phyloP scores from a whole-genome alignment of 2,888 invertebrate species.

The Tromatobia lineatoria region DNA sequence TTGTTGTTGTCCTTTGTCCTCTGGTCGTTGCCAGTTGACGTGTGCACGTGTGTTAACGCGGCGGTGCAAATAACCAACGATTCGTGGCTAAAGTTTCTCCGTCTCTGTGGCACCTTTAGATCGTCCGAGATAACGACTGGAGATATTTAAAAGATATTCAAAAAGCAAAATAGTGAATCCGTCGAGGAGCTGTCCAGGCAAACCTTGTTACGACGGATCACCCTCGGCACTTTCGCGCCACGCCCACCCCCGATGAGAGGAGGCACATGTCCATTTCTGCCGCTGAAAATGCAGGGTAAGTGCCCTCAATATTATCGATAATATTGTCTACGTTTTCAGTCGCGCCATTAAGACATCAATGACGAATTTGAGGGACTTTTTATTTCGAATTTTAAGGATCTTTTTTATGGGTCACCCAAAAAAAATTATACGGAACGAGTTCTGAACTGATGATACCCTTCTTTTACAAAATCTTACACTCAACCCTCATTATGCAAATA shows the following conservation, averaged over 20 bases:
- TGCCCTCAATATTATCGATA: constrained; percentile 49
- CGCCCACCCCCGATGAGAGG: constrained; percentile 88
- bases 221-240: constrained; percentile 86
- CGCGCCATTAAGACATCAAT: no score
- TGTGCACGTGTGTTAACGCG: constrained; percentile 18
- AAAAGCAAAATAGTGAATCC: constrained; percentile 33
- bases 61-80: constrained; percentile 4
- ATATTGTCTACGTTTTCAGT: not conserved
- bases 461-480: no score
- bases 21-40: constrained; percentile 18
- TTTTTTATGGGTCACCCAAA: no score
- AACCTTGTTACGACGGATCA: constrained; percentile 86
- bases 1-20: constrained; percentile 11
- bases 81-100: not conserved
- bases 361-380: no score
- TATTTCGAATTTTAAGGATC: no score
- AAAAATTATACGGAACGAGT: no score
- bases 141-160: constrained; percentile 13
- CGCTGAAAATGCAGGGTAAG: constrained; percentile 89
- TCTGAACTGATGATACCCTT: no score
- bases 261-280: constrained; percentile 89
- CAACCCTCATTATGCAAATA: no score
- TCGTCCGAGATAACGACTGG: not conserved
- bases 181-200: constrained; percentile 23
- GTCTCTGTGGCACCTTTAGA: not conserved